phyloP scores from a whole-genome alignment of 2,113 vertebrate species.

The Maccullochella peelii region DNA sequence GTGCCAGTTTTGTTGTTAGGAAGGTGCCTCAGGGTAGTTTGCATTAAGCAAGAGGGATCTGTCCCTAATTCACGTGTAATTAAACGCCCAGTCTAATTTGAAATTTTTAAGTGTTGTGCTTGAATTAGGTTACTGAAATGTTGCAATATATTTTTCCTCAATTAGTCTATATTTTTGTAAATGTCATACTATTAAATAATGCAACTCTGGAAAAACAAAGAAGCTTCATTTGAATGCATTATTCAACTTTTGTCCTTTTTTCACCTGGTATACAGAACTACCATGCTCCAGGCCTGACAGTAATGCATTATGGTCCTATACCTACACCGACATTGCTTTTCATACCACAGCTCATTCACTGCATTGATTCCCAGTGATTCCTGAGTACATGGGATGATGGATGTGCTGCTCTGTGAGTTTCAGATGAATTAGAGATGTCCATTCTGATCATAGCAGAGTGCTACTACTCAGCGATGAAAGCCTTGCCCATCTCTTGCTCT shows the following conservation, averaged over 20 bases:
- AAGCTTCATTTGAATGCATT: constrained; percentile 13
- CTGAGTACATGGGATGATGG: constrained; percentile 67
- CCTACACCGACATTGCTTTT: constrained; percentile 40
- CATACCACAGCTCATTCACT: constrained; percentile 47
- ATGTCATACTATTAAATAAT: constrained; percentile 6
- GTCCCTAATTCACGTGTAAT: neutral
- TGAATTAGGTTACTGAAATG: neutral
- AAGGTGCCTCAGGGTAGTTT: neutral
- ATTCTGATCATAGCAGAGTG: constrained; percentile 74
- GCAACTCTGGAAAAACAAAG: neutral
- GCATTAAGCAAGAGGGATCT: neutral
- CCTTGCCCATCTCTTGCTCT: constrained; percentile 66
- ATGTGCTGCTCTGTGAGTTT: constrained; percentile 55
- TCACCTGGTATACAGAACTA: neutral
- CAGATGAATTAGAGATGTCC: constrained; percentile 71
- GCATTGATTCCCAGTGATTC: constrained; percentile 67
- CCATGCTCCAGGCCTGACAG: constrained; percentile 22
- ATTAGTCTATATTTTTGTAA: constrained; percentile 2
- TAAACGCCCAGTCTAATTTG: neutral
- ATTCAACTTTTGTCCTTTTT: constrained; percentile 18
- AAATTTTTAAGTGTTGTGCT: neutral
- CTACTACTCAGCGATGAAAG: constrained; percentile 77
- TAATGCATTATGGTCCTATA: constrained; percentile 37
- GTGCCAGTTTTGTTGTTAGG: neutral
- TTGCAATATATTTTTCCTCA: neutral